Conservation (phyloP, 2,888 invertebrate species). For the Yponomeuta sedellus region DNA sequence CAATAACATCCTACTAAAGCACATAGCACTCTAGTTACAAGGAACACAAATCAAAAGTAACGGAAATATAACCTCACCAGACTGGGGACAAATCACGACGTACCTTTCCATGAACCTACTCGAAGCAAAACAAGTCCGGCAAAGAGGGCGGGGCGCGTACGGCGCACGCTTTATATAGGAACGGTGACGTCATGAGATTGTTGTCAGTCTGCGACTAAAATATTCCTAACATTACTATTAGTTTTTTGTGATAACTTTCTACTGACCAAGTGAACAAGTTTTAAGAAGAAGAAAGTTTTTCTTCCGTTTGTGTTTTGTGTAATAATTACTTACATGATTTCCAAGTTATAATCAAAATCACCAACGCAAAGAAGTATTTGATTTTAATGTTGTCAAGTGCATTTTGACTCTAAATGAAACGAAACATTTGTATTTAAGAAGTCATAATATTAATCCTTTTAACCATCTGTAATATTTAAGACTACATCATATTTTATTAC, state of each 20-base stretch:
- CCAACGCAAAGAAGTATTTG: constrained; percentile 1
- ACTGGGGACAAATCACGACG: too few species aligned
- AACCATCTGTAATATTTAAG: background rate
- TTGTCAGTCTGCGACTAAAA: too few species aligned
- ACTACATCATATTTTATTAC: background rate
- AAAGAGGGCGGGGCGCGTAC: too few species aligned
- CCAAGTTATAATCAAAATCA: background rate
- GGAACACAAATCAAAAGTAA: too few species aligned
- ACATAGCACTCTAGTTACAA: too few species aligned
- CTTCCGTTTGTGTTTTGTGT: background rate
- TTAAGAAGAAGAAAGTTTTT: background rate
- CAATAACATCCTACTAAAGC: too few species aligned
- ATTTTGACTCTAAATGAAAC: background rate
- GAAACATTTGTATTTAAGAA: background rate
- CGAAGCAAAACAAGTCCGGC: too few species aligned
- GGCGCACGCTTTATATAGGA: too few species aligned
- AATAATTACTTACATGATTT: constrained; percentile 1
- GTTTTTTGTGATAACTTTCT: background rate
- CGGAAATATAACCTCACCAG: too few species aligned
- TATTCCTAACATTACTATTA: too few species aligned
- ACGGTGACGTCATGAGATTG: too few species aligned
- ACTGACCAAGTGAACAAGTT: background rate
- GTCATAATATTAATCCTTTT: background rate
- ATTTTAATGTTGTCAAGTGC: background rate
- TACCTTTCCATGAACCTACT: too few species aligned